Conservation (phyloP, 2,113 vertebrate genomes). For the Hassar affinis region DNA sequence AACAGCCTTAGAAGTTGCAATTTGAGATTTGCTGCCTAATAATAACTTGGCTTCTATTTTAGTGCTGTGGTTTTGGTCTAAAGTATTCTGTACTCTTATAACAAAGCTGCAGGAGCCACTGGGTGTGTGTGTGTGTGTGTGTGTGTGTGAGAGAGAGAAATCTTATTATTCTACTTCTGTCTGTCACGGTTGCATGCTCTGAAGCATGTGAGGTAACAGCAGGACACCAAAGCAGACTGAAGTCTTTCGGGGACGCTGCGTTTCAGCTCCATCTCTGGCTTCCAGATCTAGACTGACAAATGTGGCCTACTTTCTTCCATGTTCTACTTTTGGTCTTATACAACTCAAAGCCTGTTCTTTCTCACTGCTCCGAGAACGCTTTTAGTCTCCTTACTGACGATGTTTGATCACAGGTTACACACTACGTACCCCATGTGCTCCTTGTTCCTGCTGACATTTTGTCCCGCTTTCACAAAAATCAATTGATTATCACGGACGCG, state of each 20-base stretch:
- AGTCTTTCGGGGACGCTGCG: not conserved
- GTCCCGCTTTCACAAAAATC: constrained; percentile 38
- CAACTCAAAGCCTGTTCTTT: not conserved
- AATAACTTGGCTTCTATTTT: constrained; percentile 35
- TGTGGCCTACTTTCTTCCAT: not conserved
- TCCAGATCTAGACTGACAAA: not conserved
- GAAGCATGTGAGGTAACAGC: constrained; percentile 28
- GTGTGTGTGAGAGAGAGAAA: constrained; percentile 17
- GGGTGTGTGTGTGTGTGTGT: too few species aligned
- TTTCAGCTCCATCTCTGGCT: not conserved
- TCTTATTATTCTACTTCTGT: constrained; percentile 16
- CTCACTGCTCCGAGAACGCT: not conserved
- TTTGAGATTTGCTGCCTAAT: constrained; percentile 4
- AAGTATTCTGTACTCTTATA: constrained; percentile 29
- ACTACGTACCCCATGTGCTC: not conserved
- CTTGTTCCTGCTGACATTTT: constrained; percentile 29
- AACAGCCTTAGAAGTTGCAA: not conserved
- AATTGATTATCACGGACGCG: not conserved
- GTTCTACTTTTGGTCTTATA: not conserved
- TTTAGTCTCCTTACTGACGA: constrained; percentile 7
- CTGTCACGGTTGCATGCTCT: constrained; percentile 11
- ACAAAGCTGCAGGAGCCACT: not conserved
- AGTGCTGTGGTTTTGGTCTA: not conserved
- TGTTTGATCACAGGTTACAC: not conserved
- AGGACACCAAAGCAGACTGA: constrained; percentile 10